Evolutionary conservation across 2,797 vertebrate species (phyloP), one percentile per base, ranked within the genome.

Genomic region (Artibeus lituratus): DNA sequence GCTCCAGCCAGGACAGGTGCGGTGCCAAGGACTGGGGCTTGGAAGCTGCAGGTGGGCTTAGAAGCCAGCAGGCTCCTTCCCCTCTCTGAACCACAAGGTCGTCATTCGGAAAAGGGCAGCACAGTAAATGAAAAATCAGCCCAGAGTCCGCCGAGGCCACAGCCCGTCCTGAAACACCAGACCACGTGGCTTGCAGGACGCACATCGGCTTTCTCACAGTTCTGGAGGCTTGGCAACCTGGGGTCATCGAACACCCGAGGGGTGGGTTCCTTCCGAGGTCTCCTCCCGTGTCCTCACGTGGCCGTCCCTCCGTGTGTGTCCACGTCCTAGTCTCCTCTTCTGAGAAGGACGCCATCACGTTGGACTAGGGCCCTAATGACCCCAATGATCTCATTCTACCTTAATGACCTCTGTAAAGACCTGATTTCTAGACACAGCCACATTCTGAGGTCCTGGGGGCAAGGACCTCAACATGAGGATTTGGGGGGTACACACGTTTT

Each of bases 1-100:
- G 73, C 55, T 76, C 35, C 5, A 49, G 42, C 62, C 10, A 1
- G 0, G 59, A 4, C 14, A 0, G 0, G 37, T 0, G 10, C 4
- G 4, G 15, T 0, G 12, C 74, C 0, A 2, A 62, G 32, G 44
- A 15, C 39, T 1, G 39, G 69, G 59, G 18, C 12, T 29, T 5
- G 67, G 32, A 26, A 47, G 49, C 69, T 10, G 3, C 70, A 42
- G 3, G 19, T 3, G 70, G 29, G 32, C 55, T 55, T 15, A 9
- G 44, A 44, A 72, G 81, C 10, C 29, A 39, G 14, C 10, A 8
- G 3, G 2, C 5, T 6, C 51, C 21, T 42, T 35, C 81, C 1
- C 12, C 5, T 59, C 10, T 11, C 11, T 6, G 80, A 51, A 55
- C n/a, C 62, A 7, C 47, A 2, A 5, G 22, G 47, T n/a, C 69